Base-by-base conservation (phyloP, 2,888 invertebrate genomes). In the Blera fallax region DNA sequence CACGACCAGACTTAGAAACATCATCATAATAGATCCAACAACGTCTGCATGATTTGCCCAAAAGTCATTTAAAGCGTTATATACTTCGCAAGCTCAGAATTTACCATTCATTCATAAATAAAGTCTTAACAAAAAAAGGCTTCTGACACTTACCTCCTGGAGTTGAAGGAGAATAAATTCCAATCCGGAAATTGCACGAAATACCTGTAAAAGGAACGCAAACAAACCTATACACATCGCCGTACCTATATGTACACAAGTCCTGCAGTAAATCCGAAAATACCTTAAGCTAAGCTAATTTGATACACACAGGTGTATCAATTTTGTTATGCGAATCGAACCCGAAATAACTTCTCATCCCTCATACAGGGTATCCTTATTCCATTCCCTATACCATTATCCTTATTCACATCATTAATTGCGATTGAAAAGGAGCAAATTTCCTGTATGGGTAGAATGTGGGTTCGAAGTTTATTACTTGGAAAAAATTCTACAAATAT, bases 351-450 rank as follows among this genome's bases (percentile, higher is more conserved):
- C 27, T 27, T 27, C 52, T 14, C 52, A 52, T 29, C 32, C 64
- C 32, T 32, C 32, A 16, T 50, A n/a, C 0, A 21, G 34, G 24
- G n/a, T 48, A 58, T 58, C 24, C 24, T 60, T 34, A 37, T 54
- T 70, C 14, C 10, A 27, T 60, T 43, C 14, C 40, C 27, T 67
- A 52, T 70, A 27, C 56, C 45, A 56, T 70, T 60, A 60, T 58
- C 72, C 72, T 72, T 72, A 72, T 72, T 72, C 72, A 60, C 72
- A 37, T 72, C 72, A 72, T 72, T 72, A 72, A 72, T 72, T 72
- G 34, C 58, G 58, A 72, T 72, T 50, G 72, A 60, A 72, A 72
- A 50, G 58, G 48, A 48, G 48, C 56, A 70, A 70, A 72, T 48
- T 48, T 72, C 48, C 48, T 43, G 32, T 56, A 37, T 48, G 34